Base-by-base conservation (phyloP, 1,140 invertebrate genomes). In the Hylaeus anthracinus region DNA sequence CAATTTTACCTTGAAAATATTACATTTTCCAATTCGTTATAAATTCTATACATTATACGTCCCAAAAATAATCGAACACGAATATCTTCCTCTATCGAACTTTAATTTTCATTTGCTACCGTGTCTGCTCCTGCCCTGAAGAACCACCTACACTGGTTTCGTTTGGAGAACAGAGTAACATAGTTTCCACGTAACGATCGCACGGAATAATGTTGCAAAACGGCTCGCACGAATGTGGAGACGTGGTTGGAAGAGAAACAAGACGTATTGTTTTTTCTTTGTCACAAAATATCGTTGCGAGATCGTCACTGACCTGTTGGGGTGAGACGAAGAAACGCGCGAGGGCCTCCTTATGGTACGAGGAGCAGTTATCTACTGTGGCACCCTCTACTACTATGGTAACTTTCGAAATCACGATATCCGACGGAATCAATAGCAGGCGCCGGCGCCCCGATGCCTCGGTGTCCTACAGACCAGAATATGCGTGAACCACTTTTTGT, bases 281-380 rank as follows among this genome's bases (percentile, higher is more conserved):
- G 72, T 80, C 63, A 69, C 37, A 39, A 61, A 43, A n/a, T 58
- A 80, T 67, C 64, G 64, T 80, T 63, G n/a, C 43, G 10, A 67
- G 15, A 53, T 87, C 87, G 81, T 83, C 85, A 92, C 91, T 91
- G 89, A 92, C 91, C 90, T 92, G 90, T 88, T 82, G 85, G 89
- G 88, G 88, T 82, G 79, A 89, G 85, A 86, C 77, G 86, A 90
- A 87, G 88, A 89, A 90, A 88, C 83, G 90, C 88, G 88, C 90
- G 88, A 90, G 87, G 88, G 83, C 83, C 89, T 90, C 90, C 88
- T 89, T 88, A 84, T 86, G 84, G 90, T 86, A 84, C 90, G 86
- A 91, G 86, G 90, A 90, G 86, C 89, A 87, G 84, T 88, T 88
- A 66, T 86, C 90, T 90, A 91, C 90, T 90, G 90, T 92, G 89